Conservation (phyloP, 2,888 invertebrate genomes). For the Rotaria magnacalcarata region DNA sequence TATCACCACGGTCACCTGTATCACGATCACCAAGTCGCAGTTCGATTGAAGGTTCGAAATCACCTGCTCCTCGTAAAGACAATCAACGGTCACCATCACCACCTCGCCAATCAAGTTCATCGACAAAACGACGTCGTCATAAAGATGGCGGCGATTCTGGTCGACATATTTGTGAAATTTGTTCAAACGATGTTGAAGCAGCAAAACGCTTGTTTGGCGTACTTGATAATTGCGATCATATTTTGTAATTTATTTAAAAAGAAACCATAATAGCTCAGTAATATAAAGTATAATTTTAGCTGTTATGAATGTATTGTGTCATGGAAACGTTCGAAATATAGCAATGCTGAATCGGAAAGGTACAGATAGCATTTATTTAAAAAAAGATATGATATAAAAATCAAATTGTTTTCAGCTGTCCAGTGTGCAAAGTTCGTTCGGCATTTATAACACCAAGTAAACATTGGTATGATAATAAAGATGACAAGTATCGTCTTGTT, state of each 20-base stretch:
- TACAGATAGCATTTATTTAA: neutral
- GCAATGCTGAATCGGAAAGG: slow-evolving; percentile 26
- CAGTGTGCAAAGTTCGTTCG: slow-evolving; percentile 23
- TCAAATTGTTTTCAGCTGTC: neutral
- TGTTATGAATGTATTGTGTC: slow-evolving; percentile 26
- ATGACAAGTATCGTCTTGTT: neutral
- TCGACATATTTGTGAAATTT: neutral
- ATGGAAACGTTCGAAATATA: slow-evolving; percentile 24
- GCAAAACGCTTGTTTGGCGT: slow-evolving; percentile 17
- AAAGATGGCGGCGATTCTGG: neutral
- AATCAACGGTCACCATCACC: neutral
- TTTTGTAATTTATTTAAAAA: neutral
- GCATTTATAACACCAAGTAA: slow-evolving; percentile 28
- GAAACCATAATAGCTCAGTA: too few relatives aligned
- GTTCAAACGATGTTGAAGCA: neutral
- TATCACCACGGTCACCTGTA: neutral
- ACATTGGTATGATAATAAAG: slow-evolving; percentile 31
- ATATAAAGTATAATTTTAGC: neutral
- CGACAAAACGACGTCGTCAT: slow-evolving; percentile 17
- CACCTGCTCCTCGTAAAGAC: neutral
- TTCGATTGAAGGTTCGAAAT: neutral
- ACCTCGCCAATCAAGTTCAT: neutral
- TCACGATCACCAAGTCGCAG: neutral
- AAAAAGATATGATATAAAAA: too few relatives aligned
- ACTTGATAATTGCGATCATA: slow-evolving; percentile 26